These are phyloP conservation scores for Eretmodus cyanostictus DNA, from an alignment of 2,113 vertebrate species.

Conservation along the genomic window DNA sequence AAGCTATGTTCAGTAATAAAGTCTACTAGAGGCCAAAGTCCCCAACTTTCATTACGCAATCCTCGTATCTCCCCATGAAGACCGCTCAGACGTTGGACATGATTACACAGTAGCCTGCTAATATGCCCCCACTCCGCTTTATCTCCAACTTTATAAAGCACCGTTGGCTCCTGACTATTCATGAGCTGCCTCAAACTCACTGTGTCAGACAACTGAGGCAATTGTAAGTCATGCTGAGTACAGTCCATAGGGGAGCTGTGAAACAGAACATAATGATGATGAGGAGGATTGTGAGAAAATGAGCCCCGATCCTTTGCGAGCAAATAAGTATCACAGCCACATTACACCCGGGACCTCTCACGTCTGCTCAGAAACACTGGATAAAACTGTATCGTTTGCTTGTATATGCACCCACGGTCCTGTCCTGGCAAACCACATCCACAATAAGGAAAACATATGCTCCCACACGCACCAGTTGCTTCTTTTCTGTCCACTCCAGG, in stretches of 20 bases:
- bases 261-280: conserved; percentile 35
- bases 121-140: conserved; percentile 4
- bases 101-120: background rate
- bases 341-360: background rate
- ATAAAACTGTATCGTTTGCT: background rate
- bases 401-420: background rate
- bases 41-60: background rate
- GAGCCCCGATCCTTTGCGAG: conserved; percentile 18
- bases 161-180: conserved; percentile 32
- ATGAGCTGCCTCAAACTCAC: background rate
- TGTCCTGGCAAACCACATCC: background rate
- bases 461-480: background rate
- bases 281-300: conserved; percentile 23
- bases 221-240: conserved; percentile 25
- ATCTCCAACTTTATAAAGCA: conserved; percentile 7
- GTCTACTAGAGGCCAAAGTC: background rate
- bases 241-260: conserved; percentile 25
- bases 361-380: background rate
- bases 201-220: conserved; percentile 2
- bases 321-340: background rate
- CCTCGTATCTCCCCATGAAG: background rate
- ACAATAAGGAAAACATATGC: background rate
- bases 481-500: background rate
- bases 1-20: background rate
- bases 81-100: background rate